These are phyloP conservation scores for Rhinophrynus dorsalis DNA, from an alignment of 2,797 vertebrate species.

Conservation along the genomic window DNA sequence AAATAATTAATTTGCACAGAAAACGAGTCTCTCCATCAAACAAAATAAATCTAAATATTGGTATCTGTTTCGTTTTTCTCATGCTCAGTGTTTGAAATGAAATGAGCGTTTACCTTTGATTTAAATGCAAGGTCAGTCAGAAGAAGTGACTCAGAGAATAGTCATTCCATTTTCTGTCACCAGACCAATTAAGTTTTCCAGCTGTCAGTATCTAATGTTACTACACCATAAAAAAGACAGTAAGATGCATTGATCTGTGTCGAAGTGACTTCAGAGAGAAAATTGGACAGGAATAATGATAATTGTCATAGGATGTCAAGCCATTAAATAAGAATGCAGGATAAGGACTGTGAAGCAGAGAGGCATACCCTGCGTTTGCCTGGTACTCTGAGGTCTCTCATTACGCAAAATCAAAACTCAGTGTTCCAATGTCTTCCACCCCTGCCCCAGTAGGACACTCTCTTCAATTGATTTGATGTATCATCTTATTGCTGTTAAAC, in stretches of 20 bases:
- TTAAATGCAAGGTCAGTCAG: conserved; percentile 66
- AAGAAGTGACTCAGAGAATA: conserved; percentile 54
- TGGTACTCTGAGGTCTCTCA: background rate
- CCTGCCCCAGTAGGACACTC: background rate
- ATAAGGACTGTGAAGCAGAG: conserved; percentile 45
- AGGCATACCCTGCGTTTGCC: conserved; percentile 33
- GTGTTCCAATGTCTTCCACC: background rate
- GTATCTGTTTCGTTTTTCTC: conserved; percentile 1
- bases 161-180: conserved; percentile 64
- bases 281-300: conserved; percentile 59
- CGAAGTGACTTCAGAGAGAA: conserved; percentile 58
- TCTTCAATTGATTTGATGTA: conserved; percentile 26
- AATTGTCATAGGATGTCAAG: conserved; percentile 57
- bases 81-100: conserved; percentile 44
- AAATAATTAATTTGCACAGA: background rate
- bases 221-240: conserved; percentile 57
- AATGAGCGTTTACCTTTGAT: conserved; percentile 60
- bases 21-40: background rate
- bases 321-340: conserved; percentile 56
- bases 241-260: conserved; percentile 69
- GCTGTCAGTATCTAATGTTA: conserved; percentile 62
- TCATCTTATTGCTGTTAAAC: conserved; percentile 14
- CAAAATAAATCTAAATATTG: background rate
- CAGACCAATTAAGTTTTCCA: conserved; percentile 71
- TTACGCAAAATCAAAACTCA: conserved; percentile 31